Base-by-base conservation (phyloP, 1,140 invertebrate genomes). In the Papilio dardanus region DNA sequence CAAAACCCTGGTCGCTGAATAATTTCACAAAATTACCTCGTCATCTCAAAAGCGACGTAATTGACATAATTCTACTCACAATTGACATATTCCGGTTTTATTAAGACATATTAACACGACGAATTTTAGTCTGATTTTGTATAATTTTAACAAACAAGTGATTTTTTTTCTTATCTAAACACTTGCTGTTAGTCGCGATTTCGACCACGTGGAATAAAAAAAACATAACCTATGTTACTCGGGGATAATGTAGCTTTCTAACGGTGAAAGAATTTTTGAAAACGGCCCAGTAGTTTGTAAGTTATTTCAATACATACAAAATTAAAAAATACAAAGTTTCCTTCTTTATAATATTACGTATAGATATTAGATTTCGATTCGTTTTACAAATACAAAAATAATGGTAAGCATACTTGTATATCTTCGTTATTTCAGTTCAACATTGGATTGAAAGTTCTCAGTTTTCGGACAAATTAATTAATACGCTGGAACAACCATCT, bases 11-110 rank as follows among this genome's bases (percentile, higher is more conserved):
- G 30, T 40, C 54, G 14, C n/a, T 33, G 33, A 54, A 73, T 73
- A 33, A 73, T 73, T 73, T 58, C 71, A 73, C 46, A 73, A 73
- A 73, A 73, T 46, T 28, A 71, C 68, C 24, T 71, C 19, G 68
- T 71, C 68, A 71, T 71, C 68, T 42, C 68, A 24, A 71, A 37
- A 46, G 14, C 35, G 3, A 46, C 37, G 21, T 71, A 71, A 46
- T 62, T 10, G 28, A 21, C 46, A 8, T 73, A 73, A 58, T 73
- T 33, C n/a, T n/a, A 73, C 46, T n/a, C 16, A 73, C 35, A 73
- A 73, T 73, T 73, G 71, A 33, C n/a, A 31, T 73, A 33, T 73
- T 58, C 71, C 46, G 71, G 42, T 42, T 46, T 30, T 24, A 40
- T 42, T 40, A 30, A 69, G 24, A 69, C 33, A 35, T 62, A 28